Evolutionary conservation across 1,140 invertebrate species (phyloP).

Genomic region (Philopotamus ludificatus): DNA sequence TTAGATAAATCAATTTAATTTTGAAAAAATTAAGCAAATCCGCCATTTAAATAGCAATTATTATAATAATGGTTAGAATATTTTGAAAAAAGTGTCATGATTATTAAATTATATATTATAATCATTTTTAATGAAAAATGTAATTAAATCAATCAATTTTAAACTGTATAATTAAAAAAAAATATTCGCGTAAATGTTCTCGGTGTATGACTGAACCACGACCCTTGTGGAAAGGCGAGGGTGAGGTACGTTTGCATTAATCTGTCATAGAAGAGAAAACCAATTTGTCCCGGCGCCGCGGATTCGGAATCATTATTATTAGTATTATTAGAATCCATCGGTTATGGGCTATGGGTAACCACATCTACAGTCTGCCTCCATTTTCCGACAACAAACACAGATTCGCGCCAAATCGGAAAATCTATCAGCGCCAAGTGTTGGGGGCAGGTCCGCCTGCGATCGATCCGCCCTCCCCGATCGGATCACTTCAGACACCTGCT

Average conservation of each 20-base stretch:
- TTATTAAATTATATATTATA: too few species aligned
- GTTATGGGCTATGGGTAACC: constrained; percentile 20
- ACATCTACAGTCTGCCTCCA: constrained; percentile 33
- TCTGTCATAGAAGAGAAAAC: constrained; percentile 43
- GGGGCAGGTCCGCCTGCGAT: background rate
- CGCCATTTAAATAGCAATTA: too few species aligned
- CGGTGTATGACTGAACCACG: constrained; percentile 1
- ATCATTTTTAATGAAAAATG: too few species aligned
- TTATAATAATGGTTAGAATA: too few species aligned
- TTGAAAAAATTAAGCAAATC: too few species aligned
- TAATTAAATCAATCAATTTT: background rate
- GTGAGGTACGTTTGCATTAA: constrained; percentile 37
- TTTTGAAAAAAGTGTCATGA: too few species aligned
- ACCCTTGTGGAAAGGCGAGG: constrained; percentile 2
- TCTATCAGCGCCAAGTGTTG: constrained; percentile 33
- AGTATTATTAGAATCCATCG: constrained; percentile 38
- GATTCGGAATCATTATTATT: constrained; percentile 41
- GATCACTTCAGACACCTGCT: too few species aligned
- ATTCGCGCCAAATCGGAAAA: constrained; percentile 31
- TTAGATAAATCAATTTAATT: too few species aligned
- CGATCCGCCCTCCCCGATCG: too few species aligned
- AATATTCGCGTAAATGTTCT: too few species aligned
- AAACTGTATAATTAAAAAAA: too few species aligned
- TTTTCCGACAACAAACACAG: constrained; percentile 37
- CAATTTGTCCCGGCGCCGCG: constrained; percentile 39